Conservation (phyloP, 2,797 vertebrate species). For the Alexandromys oeconomus region DNA sequence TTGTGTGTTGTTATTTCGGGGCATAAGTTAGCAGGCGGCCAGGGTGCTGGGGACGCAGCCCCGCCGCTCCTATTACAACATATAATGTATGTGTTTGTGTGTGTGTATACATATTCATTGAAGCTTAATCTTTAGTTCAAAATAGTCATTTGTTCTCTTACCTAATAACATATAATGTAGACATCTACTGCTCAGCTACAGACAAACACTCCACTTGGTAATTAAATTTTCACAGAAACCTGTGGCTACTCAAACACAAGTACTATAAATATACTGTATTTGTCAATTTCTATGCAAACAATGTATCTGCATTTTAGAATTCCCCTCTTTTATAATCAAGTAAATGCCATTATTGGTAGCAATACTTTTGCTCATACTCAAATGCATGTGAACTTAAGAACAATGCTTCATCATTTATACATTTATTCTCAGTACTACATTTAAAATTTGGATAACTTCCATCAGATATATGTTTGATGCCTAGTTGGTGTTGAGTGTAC, state of each 20-base stretch:
- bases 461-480: neutral
- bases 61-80: no score
- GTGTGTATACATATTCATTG: neutral
- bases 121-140: neutral
- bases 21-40: no score
- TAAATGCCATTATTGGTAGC: neutral
- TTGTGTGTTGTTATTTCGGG: no score
- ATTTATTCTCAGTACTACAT: neutral
- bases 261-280: neutral
- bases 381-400: neutral
- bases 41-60: no score
- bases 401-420: neutral
- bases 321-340: neutral
- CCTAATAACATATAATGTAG: neutral
- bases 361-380: neutral
- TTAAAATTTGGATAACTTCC: conserved; percentile 10
- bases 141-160: neutral
- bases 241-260: neutral
- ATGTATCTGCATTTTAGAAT: conserved; percentile 21
- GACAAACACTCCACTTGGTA: neutral
- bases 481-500: neutral
- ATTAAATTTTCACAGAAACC: conserved; percentile 8
- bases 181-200: neutral
- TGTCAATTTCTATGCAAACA: neutral
- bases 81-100: neutral